Evolutionary conservation across 2,797 vertebrate species (phyloP).

Genomic region (Clarias laeviceps): DNA sequence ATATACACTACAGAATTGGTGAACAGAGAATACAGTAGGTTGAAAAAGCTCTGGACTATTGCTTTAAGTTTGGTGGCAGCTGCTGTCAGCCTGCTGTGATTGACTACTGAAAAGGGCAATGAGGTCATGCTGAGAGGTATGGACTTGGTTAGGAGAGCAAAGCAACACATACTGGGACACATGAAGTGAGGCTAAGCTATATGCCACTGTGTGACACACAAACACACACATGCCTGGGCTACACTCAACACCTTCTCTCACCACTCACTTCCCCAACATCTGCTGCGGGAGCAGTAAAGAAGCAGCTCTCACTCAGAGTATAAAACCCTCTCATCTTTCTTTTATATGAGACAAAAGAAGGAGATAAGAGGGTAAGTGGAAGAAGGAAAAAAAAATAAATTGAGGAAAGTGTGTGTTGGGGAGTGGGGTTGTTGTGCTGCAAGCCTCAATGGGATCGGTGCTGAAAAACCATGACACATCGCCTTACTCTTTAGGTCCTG

Average conservation of each 20-base stretch:
- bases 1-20: not conserved
- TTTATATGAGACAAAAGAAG: slow-evolving; percentile 37
- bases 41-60: not conserved
- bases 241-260: slow-evolving; percentile 20
- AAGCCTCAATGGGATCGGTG: slow-evolving; percentile 50
- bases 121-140: slow-evolving; percentile 44
- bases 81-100: slow-evolving; percentile 32
- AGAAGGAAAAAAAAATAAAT: slow-evolving; percentile 35
- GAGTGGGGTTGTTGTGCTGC: slow-evolving; percentile 56
- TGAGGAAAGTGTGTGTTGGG: slow-evolving; percentile 33
- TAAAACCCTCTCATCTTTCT: slow-evolving; percentile 38
- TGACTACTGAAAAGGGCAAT: slow-evolving; percentile 49
- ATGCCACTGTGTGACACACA: slow-evolving; percentile 46
- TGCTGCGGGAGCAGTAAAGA: slow-evolving; percentile 35
- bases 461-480: not conserved
- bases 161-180: slow-evolving; percentile 41
- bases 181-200: slow-evolving; percentile 45
- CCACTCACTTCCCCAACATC: slow-evolving; percentile 32
- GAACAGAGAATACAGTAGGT: not conserved
- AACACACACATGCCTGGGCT: slow-evolving; percentile 24
- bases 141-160: slow-evolving; percentile 25
- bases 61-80: slow-evolving; percentile 30
- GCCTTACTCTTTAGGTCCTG: not conserved
- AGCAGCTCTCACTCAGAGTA: slow-evolving; percentile 28
- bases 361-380: slow-evolving; percentile 19